phyloP scores from a whole-genome alignment of 2,113 vertebrate species.

The Hymenochirus boettgeri region DNA sequence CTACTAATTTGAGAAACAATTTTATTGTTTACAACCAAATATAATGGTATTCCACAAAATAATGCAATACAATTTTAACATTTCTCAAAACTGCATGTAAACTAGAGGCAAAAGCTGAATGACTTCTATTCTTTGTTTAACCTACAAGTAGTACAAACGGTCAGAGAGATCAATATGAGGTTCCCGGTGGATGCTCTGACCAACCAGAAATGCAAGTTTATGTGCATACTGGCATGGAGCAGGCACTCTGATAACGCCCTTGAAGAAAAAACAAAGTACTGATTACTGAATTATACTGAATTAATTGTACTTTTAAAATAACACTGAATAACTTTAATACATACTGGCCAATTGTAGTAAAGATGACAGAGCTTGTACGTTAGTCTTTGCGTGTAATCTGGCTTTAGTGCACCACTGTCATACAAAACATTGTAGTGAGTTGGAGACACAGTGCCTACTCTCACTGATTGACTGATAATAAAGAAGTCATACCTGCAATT shows the following conservation, averaged over 20 bases:
- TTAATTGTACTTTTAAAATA: not conserved
- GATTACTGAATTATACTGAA: not conserved
- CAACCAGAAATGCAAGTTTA: constrained; percentile 90
- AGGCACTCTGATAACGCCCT: constrained; percentile 88
- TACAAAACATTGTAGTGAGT: constrained; percentile 93
- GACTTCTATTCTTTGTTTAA: not conserved
- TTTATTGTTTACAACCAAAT: no score
- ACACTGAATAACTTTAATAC: constrained; percentile 19
- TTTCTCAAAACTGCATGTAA: not conserved
- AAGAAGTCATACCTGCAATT: constrained; percentile 87
- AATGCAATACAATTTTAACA: no score
- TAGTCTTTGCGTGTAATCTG: constrained; percentile 86
- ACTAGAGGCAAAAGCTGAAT: not conserved
- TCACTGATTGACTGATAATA: constrained; percentile 84
- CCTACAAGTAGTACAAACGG: constrained; percentile 82
- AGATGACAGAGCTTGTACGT: constrained; percentile 94
- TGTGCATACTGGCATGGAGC: constrained; percentile 95
- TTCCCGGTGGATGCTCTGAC: constrained; percentile 85
- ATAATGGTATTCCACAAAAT: no score
- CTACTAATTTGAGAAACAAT: no score
- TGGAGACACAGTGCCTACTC: constrained; percentile 74
- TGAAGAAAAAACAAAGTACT: not conserved
- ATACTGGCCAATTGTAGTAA: constrained; percentile 96
- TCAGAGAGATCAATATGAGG: constrained; percentile 72
- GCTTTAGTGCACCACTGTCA: constrained; percentile 84